phyloP scores from a whole-genome alignment of 2,797 vertebrate genomes.

The Chloroceryle inda region DNA sequence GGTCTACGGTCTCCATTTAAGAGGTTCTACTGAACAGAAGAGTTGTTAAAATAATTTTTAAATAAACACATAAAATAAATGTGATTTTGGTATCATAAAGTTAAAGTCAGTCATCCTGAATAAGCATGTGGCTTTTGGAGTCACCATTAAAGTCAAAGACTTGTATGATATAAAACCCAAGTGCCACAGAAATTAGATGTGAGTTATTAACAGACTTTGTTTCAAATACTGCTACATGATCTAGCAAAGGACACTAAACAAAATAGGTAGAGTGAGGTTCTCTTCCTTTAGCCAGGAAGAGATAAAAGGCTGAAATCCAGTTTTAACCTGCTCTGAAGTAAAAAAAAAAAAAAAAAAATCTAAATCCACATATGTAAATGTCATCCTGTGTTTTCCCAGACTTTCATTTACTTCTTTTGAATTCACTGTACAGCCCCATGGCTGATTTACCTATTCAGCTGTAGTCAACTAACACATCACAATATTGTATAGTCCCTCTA shows the following conservation, averaged over 20 bases:
- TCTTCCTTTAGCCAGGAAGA: not conserved
- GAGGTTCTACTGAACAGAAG: not conserved
- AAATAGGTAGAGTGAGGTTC: not conserved
- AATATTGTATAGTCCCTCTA: fast-evolving
- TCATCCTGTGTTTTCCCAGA: not conserved
- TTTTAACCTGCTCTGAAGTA: not conserved
- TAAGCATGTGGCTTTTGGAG: not conserved
- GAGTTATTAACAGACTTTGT: not conserved
- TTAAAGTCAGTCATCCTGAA: not conserved
- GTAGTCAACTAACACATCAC: not conserved
- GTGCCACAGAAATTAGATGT: not conserved
- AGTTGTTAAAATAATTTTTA: not conserved
- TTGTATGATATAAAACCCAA: not conserved
- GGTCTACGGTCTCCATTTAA: not conserved
- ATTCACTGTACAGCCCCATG: not conserved
- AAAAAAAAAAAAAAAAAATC: not conserved
- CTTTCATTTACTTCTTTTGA: not conserved
- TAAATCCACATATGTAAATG: not conserved
- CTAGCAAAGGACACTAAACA: not conserved
- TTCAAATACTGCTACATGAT: not conserved
- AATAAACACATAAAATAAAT: not conserved
- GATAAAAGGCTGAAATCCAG: not conserved
- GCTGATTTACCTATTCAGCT: not conserved
- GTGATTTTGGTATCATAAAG: not conserved
- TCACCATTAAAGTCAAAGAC: not conserved